Evolutionary conservation across 1,140 invertebrate genomes (phyloP), one percentile per base, ranked within the genome.

Genomic region (Lordiphosa collinella): DNA sequence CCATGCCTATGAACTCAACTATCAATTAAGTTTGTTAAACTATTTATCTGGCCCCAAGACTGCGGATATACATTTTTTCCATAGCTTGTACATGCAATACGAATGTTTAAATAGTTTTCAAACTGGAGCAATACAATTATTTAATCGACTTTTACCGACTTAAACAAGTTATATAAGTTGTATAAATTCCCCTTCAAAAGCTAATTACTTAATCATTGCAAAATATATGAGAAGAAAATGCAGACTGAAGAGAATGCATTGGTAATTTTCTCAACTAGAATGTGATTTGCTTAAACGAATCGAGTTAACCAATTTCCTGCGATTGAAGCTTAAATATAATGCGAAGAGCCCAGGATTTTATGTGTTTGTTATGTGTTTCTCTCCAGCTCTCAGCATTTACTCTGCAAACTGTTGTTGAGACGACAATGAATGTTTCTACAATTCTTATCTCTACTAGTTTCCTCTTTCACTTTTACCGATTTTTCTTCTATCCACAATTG

Each of bases 1-100:
- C 12, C 22, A 44, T 31, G 25, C 11, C 41, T 31, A 22, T 31
- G 47, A 47, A 34, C 60, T 52, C 16, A 22, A 43, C 59, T 49
- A 79, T 64, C 54, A 60, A 78, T 68, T 78, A 68, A 64, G 34
- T 65, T 57, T 2, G 3, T 12, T 44, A 44, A 44, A 12, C 11
- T 34, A 53, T 57, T 63, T 63, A 67, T 67, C 52, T 47, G 40
- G 38, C 22, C 40, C 18, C 11, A 10, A 61, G 48, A 51, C 59
- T 67, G 74, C 63, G 68, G 54, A 80, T 51, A 48, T 34, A 48
- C 36, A 65, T 50, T 34, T 53, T 65, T 68, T 29, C 3, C 36
- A 34, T 10, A 35, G 38, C 37, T 59, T 46, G 51, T 43, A 43
- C 32, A 49, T 37, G 48, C 47, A 53, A 64, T 52, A 22, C 11